Evolutionary conservation across 2,888 invertebrate species (phyloP), one percentile per base, ranked within the genome.

Genomic region (Tetropium fuscum): DNA sequence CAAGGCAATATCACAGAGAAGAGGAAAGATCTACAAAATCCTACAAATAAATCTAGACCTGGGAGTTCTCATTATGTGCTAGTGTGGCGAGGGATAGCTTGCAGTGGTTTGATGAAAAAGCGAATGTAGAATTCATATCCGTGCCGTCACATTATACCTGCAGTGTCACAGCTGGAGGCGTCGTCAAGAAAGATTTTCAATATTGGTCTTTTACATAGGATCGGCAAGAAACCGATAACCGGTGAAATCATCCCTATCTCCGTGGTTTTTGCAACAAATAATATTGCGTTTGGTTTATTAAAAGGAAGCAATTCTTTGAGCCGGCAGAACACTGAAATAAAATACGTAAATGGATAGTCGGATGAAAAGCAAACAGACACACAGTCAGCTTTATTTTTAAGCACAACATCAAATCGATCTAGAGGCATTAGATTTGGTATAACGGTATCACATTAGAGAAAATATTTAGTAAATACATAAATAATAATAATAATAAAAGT

Each of bases 61-160:
- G 66, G 68, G 64, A 72, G 71, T 65, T 72, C 70, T 69, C 70
- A 71, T 70, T 71, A 70, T 71, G 68, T 69, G 66, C 64, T 60
- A 58, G 68, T 55, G 64, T 54, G 59, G 38, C n/a, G 6, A 60
- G 61, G 53, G 67, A 63, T 64, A 68, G 70, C n/a, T n/a, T n/a
- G n/a, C 69, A 72, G 74, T 70, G 70, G 71, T 71, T 68, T 74
- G 75, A 75, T 75, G 75, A 74, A 74, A 75, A 74, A 72, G 70
- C 68, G 74, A 75, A 74, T 76, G 74, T 73, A 62, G 74, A 72
- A 74, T 75, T 76, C 75, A 75, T 76, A 76, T 76, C 75, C 73
- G 74, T 72, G 68, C 44, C 25, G 36, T 74, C 72, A 74, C 74
- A 75, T 75, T 76, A 76, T 75, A 75, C 75, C 75, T 75, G 73